Percentiles rank a stretch among this genome's conserved stretches.
phyloP scores from a whole-genome alignment of 2,888 invertebrate genomes.

The Onthophagus sagittarius region DNA sequence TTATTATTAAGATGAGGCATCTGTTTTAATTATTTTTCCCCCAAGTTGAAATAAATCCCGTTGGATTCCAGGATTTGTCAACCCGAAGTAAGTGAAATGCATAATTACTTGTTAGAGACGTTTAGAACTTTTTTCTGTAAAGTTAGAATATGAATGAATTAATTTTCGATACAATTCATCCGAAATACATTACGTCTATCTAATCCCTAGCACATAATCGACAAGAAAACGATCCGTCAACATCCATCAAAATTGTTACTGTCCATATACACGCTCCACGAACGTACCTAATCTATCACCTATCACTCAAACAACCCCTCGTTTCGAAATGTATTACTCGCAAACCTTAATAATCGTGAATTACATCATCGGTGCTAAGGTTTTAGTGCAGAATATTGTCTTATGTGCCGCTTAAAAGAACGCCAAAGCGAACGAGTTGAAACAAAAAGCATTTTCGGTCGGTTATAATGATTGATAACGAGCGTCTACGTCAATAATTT shows the following conservation, averaged over 20 bases:
- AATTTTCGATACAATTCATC: not conserved
- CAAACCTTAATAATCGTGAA: slow-evolving; percentile 25
- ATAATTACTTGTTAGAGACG: not conserved
- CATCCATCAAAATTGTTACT: slow-evolving; percentile 29
- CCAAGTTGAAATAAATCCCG: slow-evolving; percentile 5
- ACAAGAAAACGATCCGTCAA: slow-evolving; percentile 34
- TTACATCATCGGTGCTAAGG: not conserved
- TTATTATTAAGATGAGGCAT: slow-evolving; percentile 24
- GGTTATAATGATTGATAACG: slow-evolving; percentile 9
- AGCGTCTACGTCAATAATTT: slow-evolving; percentile 3
- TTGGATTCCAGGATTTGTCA: slow-evolving; percentile 2
- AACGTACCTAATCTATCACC: slow-evolving; percentile 34
- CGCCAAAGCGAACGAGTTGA: not conserved
- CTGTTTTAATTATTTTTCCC: slow-evolving; percentile 24
- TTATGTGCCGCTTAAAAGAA: not conserved
- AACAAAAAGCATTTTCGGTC: not conserved
- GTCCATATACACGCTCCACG: slow-evolving; percentile 20
- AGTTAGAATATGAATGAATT: not conserved
- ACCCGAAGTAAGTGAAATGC: slow-evolving; percentile 4
- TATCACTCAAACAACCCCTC: slow-evolving; percentile 27
- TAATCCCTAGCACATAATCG: slow-evolving; percentile 7
- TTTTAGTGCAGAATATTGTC: not conserved
- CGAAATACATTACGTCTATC: not conserved
- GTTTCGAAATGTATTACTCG: slow-evolving; percentile 29
- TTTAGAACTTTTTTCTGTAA: not conserved